Evolutionary conservation across 2,888 invertebrate genomes (phyloP).

Genomic region (Mimumesa dahlbomi): DNA sequence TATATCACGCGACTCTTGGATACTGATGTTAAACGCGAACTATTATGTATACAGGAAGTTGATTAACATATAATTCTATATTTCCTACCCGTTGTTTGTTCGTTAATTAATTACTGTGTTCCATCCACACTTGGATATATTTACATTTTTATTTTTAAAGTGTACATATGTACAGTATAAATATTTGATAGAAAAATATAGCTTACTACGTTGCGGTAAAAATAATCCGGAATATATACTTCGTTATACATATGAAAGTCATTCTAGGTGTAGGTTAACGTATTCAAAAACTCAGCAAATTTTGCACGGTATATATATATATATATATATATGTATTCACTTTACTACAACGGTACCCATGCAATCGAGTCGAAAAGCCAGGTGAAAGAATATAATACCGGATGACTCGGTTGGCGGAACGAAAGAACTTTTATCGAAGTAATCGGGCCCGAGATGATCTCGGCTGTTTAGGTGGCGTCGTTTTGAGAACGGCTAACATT

Average conservation of each 20-base stretch:
- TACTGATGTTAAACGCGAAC: too few species aligned
- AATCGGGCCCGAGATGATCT: conserved; percentile 46
- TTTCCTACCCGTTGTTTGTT: too few species aligned
- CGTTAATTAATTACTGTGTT: too few species aligned
- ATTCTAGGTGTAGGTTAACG: neutral
- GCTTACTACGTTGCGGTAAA: too few species aligned
- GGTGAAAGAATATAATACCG: neutral
- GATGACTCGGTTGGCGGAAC: neutral
- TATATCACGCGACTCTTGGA: conserved; percentile 15
- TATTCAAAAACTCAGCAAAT: conserved; percentile 12
- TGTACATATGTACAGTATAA: too few species aligned
- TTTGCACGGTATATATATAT: neutral
- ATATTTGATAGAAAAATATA: too few species aligned
- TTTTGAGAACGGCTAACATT: conserved; percentile 37
- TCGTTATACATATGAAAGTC: conserved; percentile 34
- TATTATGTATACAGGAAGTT: too few species aligned
- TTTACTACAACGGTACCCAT: neutral
- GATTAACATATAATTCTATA: too few species aligned
- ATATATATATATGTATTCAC: too few species aligned
- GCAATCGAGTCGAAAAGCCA: conserved; percentile 12
- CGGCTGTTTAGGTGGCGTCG: conserved; percentile 33
- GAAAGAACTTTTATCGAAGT: conserved; percentile 20
- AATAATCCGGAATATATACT: too few species aligned
- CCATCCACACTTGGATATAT: too few species aligned
- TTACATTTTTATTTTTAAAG: too few species aligned